These are phyloP conservation scores for Petrocephalus schoutedeni DNA, from an alignment of 2,797 vertebrate species.

Conservation along the genomic window DNA sequence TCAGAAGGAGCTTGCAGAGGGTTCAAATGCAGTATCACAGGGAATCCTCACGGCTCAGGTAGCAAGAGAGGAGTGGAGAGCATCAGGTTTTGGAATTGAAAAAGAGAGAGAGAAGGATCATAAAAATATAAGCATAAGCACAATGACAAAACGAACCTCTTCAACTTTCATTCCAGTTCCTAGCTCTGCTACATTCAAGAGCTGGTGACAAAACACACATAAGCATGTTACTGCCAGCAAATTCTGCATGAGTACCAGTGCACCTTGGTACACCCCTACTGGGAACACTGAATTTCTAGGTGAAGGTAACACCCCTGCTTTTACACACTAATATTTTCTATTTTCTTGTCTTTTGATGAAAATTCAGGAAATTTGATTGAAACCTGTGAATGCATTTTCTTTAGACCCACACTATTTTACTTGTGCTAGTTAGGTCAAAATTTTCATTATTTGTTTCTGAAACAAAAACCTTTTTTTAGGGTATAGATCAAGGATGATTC, in stretches of 20 bases:
- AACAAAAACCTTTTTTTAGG: background rate
- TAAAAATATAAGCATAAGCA: conserved; percentile 44
- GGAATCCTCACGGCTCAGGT: conserved; percentile 54
- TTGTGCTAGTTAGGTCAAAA: conserved; percentile 45
- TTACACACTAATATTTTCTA: conserved; percentile 34
- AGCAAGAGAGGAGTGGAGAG: conserved; percentile 62
- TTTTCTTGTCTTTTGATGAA: conserved; percentile 11
- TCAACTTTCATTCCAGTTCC: conserved; percentile 67
- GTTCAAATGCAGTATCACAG: conserved; percentile 62
- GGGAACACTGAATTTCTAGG: conserved; percentile 43
- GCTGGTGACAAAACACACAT: conserved; percentile 54
- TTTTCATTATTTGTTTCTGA: background rate
- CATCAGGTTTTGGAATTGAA: conserved; percentile 25
- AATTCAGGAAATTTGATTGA: conserved; percentile 35
- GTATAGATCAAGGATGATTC: background rate
- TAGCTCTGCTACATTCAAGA: conserved; percentile 66
- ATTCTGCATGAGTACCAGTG: conserved; percentile 41
- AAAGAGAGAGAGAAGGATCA: conserved; percentile 37
- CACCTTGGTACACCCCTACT: conserved; percentile 34
- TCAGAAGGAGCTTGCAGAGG: conserved; percentile 45
- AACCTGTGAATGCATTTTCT: conserved; percentile 36
- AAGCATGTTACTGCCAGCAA: conserved; percentile 32
- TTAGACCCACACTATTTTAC: conserved; percentile 40
- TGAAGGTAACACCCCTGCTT: conserved; percentile 23
- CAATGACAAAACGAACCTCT: conserved; percentile 47